phyloP scores from a whole-genome alignment of 2,888 invertebrate genomes.

The Agrochola lychnidis region DNA sequence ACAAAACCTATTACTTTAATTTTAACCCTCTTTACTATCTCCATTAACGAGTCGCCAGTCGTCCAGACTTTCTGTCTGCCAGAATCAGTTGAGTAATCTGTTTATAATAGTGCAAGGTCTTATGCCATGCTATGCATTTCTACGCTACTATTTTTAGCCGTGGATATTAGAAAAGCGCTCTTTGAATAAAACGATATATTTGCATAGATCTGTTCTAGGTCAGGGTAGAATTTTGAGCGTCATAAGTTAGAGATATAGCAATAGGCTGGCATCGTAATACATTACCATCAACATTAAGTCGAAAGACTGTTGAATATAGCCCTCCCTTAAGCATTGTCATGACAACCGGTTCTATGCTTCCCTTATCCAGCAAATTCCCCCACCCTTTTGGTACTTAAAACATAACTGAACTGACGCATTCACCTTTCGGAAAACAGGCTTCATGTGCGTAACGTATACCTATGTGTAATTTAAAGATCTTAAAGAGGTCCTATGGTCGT shows the following conservation, averaged over 20 bases:
- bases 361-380: not conserved
- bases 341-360: not conserved
- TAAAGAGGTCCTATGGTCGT: not conserved
- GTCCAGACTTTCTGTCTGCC: constrained; percentile 21
- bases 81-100: constrained; percentile 2
- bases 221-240: not conserved
- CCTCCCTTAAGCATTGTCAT: too few species aligned
- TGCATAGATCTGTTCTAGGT: constrained; percentile 11
- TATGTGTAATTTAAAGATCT: not conserved
- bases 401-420: not conserved
- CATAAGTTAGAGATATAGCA: not conserved
- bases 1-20: not conserved
- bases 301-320: not conserved
- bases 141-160: constrained; percentile 11
- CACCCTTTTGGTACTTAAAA: not conserved
- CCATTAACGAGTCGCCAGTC: not conserved
- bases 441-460: not conserved
- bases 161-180: not conserved
- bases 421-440: not conserved
- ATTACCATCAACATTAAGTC: not conserved
- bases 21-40: constrained; percentile 1
- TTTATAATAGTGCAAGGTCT: constrained; percentile 35
- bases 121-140: constrained; percentile 17
- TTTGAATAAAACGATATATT: constrained; percentile 11
- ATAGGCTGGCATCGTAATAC: not conserved